Evolutionary conservation across 2,113 vertebrate species (phyloP), one percentile per base, ranked within the genome.

Genomic region (Alligator sinensis): DNA sequence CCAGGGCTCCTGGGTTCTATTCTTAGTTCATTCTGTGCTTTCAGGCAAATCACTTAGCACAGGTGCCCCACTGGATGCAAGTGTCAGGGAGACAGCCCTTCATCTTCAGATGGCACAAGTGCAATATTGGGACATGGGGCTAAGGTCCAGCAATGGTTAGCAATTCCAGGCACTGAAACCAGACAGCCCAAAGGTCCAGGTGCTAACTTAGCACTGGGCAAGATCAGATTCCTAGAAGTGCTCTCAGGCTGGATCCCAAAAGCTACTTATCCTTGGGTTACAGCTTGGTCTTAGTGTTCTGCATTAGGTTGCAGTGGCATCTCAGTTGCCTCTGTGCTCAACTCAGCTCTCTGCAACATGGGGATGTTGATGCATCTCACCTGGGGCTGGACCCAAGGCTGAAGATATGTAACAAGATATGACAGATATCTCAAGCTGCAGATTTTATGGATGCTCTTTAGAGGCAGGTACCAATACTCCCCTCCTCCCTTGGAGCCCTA

Each of bases 61-160:
- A 25, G 62, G 25, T 24, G 11, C 61, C 10, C 62, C 27, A 13
- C 14, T 22, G 62, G 62, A 13, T 63, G 62, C 24, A 27, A 8
- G 27, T 22, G 24, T n/a, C 8, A 15, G 63, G 63, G 63, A 1
- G 83, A 61, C 1, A 91, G 14, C 78, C 86, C 22, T 92, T 70
- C 28, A 91, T 82, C 54, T 81, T 92, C 54, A 93, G 78, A 58
- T 89, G 95, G 25, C 75, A 94, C 66, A 95, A 90, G 63, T 78
- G 57, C 62, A 22, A 12, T 5, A 28, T 24, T 27, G 1, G 62
- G 62, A 63, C 62, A 27, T 64, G 62, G 4, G 34, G 34, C 34
- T 34, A 34, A 34, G 34, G 34, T 34, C 34, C 34, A 34, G 4
- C 34, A 34, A 34, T 34, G 27, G 15, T 27, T 64, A 64, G 62